These are phyloP conservation scores for Danaus melanippus DNA, from an alignment of 1,140 invertebrate species.

Conservation along the genomic window DNA sequence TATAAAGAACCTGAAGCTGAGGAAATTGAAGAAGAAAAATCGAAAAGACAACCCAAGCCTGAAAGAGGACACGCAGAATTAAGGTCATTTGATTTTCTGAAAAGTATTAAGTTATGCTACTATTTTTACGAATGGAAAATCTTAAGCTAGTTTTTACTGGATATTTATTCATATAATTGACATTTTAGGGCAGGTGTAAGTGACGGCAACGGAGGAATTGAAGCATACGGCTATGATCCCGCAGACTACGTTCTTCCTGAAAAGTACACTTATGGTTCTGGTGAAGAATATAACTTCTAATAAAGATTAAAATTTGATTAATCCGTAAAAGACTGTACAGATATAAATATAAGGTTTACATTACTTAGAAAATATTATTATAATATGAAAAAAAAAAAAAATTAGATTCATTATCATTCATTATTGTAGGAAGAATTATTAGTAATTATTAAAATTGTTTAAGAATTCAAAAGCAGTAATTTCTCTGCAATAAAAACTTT, in stretches of 20 bases:
- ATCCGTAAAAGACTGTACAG: constrained; percentile 1
- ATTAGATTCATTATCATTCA: too few relatives aligned
- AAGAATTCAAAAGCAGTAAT: too few relatives aligned
- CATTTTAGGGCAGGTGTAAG: constrained; percentile 46
- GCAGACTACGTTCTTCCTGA: constrained; percentile 59
- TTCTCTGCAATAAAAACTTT: too few relatives aligned
- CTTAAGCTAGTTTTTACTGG: neutral
- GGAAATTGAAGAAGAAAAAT: constrained; percentile 26
- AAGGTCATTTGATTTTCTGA: constrained; percentile 22
- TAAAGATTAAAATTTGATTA: constrained; percentile 5
- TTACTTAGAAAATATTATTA: too few relatives aligned
- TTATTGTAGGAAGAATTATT: too few relatives aligned
- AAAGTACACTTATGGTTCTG: constrained; percentile 58
- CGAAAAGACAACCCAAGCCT: constrained; percentile 16
- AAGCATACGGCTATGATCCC: constrained; percentile 57
- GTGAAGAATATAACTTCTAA: constrained; percentile 57
- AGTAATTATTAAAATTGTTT: too few relatives aligned
- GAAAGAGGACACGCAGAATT: constrained; percentile 39
- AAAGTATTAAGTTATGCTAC: too few relatives aligned
- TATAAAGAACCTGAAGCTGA: constrained; percentile 23
- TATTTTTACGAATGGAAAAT: constrained; percentile 4
- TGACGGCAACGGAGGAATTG: constrained; percentile 58
- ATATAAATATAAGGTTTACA: too few relatives aligned
- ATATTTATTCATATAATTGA: constrained; percentile 7
- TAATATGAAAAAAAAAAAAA: too few relatives aligned